Conservation (phyloP, 2,888 invertebrate genomes). For the Volucella bombylans region DNA sequence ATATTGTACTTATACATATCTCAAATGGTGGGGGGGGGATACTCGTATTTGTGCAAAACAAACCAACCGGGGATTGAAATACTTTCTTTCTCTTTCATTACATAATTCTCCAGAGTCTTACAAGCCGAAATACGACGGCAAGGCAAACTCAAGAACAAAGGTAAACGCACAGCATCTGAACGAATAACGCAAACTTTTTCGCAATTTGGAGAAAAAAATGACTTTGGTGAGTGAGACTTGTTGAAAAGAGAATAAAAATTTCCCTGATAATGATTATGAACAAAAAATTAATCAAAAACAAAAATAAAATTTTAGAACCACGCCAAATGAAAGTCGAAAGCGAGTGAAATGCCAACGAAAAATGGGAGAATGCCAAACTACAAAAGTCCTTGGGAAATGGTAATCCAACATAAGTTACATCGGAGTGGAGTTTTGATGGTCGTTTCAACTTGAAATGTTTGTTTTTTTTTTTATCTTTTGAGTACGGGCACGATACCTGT, state of each 20-base stretch:
- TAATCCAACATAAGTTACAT: slow-evolving; percentile 60
- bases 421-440: slow-evolving; percentile 50
- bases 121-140: slow-evolving; percentile 1
- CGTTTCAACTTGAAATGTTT: slow-evolving; percentile 40
- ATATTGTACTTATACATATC: not conserved
- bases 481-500: not conserved
- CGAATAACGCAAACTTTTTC: slow-evolving; percentile 31
- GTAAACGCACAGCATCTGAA: too few relatives aligned
- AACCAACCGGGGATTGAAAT: slow-evolving; percentile 16
- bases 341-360: slow-evolving; percentile 42
- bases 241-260: slow-evolving; percentile 34
- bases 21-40: slow-evolving; percentile 11
- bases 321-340: slow-evolving; percentile 48
- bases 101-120: slow-evolving; percentile 43
- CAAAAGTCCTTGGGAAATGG: slow-evolving; percentile 12
- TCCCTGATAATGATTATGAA: slow-evolving; percentile 49
- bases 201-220: slow-evolving; percentile 49
- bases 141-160: too few relatives aligned
- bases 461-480: slow-evolving; percentile 25
- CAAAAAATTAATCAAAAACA: slow-evolving; percentile 21
- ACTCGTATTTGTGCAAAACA: slow-evolving; percentile 20
- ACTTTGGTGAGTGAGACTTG: slow-evolving; percentile 44
- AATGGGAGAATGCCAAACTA: slow-evolving; percentile 18
- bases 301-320: slow-evolving; percentile 26
- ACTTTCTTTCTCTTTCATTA: not conserved